A percentile compares a stretch with the other conserved stretches of the same genome.
These are phyloP conservation scores for human (Homo sapiens) DNA, from an alignment of 2,113 vertebrate species.

Conservation along the genomic window GRCh38 chr22:39471001-39471500, in stretches of 20 bases:
- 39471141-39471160: neutral
- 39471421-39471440: neutral
- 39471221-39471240: neutral
- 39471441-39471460: constrained; percentile 19
- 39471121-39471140: neutral
- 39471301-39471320: neutral
- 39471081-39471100: too few relatives aligned
- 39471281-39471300: neutral
- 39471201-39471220: neutral
- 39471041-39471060: neutral
- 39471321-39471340: neutral
- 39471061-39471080: neutral
- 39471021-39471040: fast-evolving
- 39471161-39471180: neutral
- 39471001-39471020: fast-evolving
- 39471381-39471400: fast-evolving
- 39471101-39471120: neutral
- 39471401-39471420: neutral
- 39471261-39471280: neutral
- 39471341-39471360: fast-evolving
- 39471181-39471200: neutral
- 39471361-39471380: too few relatives aligned
- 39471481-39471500: fast-evolving
- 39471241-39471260: neutral
- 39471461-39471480: neutral